A percentile compares a stretch with the other conserved stretches of the same genome.
These are phyloP conservation scores for Odontothrips loti DNA, from an alignment of 2,888 invertebrate genomes.

Conservation along the genomic window DNA sequence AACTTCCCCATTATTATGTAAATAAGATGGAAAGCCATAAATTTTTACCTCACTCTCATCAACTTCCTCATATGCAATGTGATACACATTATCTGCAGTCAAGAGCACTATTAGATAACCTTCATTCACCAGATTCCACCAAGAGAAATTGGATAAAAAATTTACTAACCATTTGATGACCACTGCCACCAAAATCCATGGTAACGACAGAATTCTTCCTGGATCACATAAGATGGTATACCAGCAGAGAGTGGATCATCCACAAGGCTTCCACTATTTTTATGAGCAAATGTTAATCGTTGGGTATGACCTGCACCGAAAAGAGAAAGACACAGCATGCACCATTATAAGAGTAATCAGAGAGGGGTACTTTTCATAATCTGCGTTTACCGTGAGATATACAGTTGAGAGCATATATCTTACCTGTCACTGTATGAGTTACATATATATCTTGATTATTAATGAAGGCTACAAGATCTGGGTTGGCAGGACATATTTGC, in stretches of 20 bases:
- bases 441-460: conserved; percentile 90
- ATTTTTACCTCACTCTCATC: conserved; percentile 89
- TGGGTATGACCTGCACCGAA: conserved; percentile 59
- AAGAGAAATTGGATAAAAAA: conserved; percentile 11
- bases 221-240: conserved; percentile 96
- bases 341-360: background rate
- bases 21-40: conserved; percentile 79
- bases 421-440: conserved; percentile 56
- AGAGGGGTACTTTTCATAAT: conserved; percentile 3
- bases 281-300: conserved; percentile 65
- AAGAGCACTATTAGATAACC: conserved; percentile 33
- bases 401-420: conserved; percentile 14
- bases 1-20: conserved; percentile 62
- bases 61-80: conserved; percentile 82
- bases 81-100: conserved; percentile 64
- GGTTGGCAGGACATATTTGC: conserved; percentile 75
- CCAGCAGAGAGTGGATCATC: conserved; percentile 88
- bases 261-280: conserved; percentile 61
- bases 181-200: conserved; percentile 97
- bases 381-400: background rate
- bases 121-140: conserved; percentile 26
- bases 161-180: conserved; percentile 47
- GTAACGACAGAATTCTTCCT: conserved; percentile 95
- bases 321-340: conserved; percentile 26
- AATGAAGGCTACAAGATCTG: conserved; percentile 82